Evolutionary conservation across 2,113 vertebrate species (phyloP).

Genomic region (human (Homo sapiens)): GRCh38 chr9:121177501-121178000

Average conservation of each 20-base stretch:
- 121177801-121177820: slow-evolving; percentile 9
- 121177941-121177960: neutral
- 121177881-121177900: neutral
- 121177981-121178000: neutral
- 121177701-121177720: neutral
- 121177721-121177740: neutral
- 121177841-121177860: neutral
- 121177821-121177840: neutral
- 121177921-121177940: neutral
- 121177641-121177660: neutral
- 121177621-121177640: slow-evolving; percentile 38
- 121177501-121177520: slow-evolving; percentile 14
- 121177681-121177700: slow-evolving; percentile 31
- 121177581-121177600: slow-evolving; percentile 77
- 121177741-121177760: neutral
- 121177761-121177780: neutral
- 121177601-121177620: slow-evolving; percentile 18
- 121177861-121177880: neutral
- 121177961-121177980: neutral
- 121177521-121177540: slow-evolving; percentile 26
- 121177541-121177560: slow-evolving; percentile 62
- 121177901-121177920: neutral
- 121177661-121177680: neutral
- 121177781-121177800: neutral
- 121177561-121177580: slow-evolving; percentile 69